phyloP scores from a whole-genome alignment of 1,140 invertebrate species.

The Drosophila burlai region DNA sequence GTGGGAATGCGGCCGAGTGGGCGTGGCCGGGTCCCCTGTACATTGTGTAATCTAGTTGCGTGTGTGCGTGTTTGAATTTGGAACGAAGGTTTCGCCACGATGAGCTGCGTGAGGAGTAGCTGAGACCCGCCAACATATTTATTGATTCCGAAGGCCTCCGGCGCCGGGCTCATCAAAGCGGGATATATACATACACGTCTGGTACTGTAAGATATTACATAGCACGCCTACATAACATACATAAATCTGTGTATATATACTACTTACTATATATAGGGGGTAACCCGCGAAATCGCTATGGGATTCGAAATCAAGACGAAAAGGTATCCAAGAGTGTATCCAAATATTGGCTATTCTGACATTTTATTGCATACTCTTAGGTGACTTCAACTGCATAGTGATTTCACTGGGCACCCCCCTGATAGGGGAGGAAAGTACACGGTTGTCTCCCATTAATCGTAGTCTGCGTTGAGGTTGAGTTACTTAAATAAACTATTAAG shows the following conservation, averaged over 20 bases:
- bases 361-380: not conserved
- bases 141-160: slow-evolving; percentile 28
- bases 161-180: slow-evolving; percentile 46
- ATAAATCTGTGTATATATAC: slow-evolving; percentile 48
- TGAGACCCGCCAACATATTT: slow-evolving; percentile 16
- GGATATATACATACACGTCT: slow-evolving; percentile 28
- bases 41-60: slow-evolving; percentile 77
- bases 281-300: not conserved
- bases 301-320: slow-evolving; percentile 9
- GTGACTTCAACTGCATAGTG: not conserved
- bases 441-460: slow-evolving; percentile 55
- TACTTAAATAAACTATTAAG: slow-evolving; percentile 71
- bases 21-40: slow-evolving; percentile 67
- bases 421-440: slow-evolving; percentile 6
- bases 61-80: slow-evolving; percentile 22
- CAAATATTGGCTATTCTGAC: not conserved
- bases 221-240: slow-evolving; percentile 43
- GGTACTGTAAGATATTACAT: slow-evolving; percentile 22
- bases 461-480: slow-evolving; percentile 72
- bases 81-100: slow-evolving; percentile 22
- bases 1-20: slow-evolving; percentile 44
- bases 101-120: slow-evolving; percentile 16
- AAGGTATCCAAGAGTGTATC: not conserved
- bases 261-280: slow-evolving; percentile 12
- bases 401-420: not conserved